A percentile compares a stretch with the other conserved stretches of the same genome.
These are phyloP conservation scores for Propithecus coquereli DNA, from an alignment of 2,113 vertebrate species.

Conservation along the genomic window DNA sequence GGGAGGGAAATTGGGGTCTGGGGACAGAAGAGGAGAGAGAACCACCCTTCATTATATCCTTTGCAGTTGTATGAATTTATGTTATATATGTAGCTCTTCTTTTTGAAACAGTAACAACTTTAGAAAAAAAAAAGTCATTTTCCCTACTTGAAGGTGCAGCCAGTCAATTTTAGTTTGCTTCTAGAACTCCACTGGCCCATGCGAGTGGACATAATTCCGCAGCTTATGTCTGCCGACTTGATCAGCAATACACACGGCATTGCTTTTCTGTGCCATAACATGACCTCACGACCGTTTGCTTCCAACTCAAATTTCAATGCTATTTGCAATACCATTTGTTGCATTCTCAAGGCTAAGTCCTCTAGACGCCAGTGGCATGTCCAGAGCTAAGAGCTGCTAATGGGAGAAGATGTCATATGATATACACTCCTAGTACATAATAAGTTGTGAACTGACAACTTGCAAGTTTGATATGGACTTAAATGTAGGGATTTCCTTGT, in stretches of 20 bases:
- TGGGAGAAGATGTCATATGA: neutral
- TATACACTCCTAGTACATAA: neutral
- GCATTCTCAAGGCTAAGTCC: neutral
- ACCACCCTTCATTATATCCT: neutral
- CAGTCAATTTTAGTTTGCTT: neutral
- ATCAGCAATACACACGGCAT: no score
- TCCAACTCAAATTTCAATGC: neutral
- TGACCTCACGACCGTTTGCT: neutral
- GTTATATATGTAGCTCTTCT: neutral
- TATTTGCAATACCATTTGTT: neutral
- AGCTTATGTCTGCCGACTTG: neutral
- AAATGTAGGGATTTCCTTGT: neutral
- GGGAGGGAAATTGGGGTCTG: neutral
- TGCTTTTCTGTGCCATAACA: neutral
- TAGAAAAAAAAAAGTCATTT: neutral
- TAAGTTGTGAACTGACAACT: neutral
- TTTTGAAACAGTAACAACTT: neutral
- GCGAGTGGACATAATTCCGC: accelerated
- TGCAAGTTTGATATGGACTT: neutral
- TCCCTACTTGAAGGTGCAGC: neutral
- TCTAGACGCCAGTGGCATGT: neutral
- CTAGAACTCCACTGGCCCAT: neutral
- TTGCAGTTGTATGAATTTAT: neutral
- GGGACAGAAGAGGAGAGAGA: neutral
- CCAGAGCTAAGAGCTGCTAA: neutral